Base-by-base conservation (phyloP, 2,888 invertebrate genomes). In the Altica lythri region DNA sequence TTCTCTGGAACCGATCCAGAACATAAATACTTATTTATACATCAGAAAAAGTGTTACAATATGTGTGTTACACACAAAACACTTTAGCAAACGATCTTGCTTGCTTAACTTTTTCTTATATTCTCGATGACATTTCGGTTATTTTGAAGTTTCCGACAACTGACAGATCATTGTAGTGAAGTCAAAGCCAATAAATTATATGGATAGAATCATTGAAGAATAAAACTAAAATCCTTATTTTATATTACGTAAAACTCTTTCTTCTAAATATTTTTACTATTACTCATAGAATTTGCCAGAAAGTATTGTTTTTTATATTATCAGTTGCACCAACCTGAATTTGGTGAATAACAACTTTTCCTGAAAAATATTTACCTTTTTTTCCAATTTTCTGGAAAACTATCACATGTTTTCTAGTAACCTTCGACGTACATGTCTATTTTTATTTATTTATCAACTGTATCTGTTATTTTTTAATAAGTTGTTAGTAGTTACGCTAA, bases 1-100 rank as follows among this genome's bases (percentile, higher is more conserved):
- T 56, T 71, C 67, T 64, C 68, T 72, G 68, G 74, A 71, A 65
- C 66, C 65, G 61, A 71, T 69, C 73, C 75, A 75, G 72, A 72
- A 70, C 76, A 76, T 76, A 67, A 59, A 62, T 27, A 40, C 3
- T 17, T 32, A n/a, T 32, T 32, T 40, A 40, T 49, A 49, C 49
- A 49, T 49, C 22, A 40, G 27, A 27, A 18, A 49, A 49, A 49
- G 22, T 30, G 13, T 9, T 14, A 40, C 40, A 22, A 40, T 38
- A 13, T 22, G 6, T 22, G n/a, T n/a, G n/a, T n/a, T n/a, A n/a
- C n/a, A n/a, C n/a, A 12, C 13, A 3, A 22, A 13, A 22, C 12
- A 40, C 8, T 22, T 25, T 38, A 9, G 13, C 13, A 9, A n/a
- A 38, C 38, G 10, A 6, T 6, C 12, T 9, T 22, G 13, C 40